Evolutionary conservation across 2,888 invertebrate genomes (phyloP).

Genomic region (Drosophila parthenogenetica): DNA sequence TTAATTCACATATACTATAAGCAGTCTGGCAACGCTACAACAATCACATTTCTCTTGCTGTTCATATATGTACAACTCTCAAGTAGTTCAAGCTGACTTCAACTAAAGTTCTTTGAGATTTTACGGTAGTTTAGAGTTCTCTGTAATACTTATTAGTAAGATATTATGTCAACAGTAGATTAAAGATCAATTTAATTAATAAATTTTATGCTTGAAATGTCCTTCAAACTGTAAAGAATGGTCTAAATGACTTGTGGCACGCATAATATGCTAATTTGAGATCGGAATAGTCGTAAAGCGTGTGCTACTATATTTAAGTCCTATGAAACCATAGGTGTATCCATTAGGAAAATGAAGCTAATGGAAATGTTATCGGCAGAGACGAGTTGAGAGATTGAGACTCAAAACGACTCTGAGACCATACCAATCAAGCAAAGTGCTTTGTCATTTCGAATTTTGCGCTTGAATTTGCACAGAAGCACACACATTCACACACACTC

Average conservation of each 20-base stretch:
- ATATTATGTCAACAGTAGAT: neutral
- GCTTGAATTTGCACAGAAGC: constrained; percentile 28
- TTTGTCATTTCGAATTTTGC: constrained; percentile 43
- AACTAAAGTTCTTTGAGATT: neutral
- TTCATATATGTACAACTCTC: no score
- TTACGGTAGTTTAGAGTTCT: no score
- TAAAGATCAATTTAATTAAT: constrained; percentile 7
- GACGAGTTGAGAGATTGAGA: constrained; percentile 1
- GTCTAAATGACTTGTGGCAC: constrained; percentile 16
- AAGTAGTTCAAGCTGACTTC: neutral
- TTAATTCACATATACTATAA: neutral
- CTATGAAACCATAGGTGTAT: constrained; percentile 23
- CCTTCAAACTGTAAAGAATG: constrained; percentile 28
- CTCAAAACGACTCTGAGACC: neutral
- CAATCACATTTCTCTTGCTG: no score
- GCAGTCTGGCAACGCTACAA: neutral
- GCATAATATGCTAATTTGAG: constrained; percentile 50
- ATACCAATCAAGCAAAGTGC: constrained; percentile 72
- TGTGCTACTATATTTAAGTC: constrained; percentile 4
- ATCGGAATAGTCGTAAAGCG: constrained; percentile 3
- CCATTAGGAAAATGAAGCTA: constrained; percentile 52
- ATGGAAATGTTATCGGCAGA: constrained; percentile 35
- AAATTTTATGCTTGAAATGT: constrained; percentile 1
- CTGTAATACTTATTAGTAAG: neutral
- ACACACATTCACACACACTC: constrained; percentile 15